Conservation (phyloP, 2,113 vertebrate species). For the Ceyx melanurus region DNA sequence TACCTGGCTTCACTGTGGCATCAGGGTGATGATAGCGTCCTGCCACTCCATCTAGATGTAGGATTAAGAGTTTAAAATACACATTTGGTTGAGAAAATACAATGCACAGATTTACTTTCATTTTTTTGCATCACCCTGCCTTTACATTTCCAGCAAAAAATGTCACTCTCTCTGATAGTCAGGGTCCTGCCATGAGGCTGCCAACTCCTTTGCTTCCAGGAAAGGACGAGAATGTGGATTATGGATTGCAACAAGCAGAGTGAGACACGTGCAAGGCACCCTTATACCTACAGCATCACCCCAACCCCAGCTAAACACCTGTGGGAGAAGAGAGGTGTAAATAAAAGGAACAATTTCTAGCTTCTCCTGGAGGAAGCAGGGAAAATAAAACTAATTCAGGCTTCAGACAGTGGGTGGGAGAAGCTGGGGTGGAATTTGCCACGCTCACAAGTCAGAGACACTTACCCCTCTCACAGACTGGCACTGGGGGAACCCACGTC, state of each 20-base stretch:
- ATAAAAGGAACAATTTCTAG: background rate
- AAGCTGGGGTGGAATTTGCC: background rate
- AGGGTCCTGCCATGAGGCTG: background rate
- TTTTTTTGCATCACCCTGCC: background rate
- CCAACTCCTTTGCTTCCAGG: background rate
- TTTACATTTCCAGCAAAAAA: background rate
- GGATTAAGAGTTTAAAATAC: background rate
- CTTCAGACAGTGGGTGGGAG: background rate
- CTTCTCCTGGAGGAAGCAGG: background rate
- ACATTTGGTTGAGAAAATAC: background rate
- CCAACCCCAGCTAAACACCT: background rate
- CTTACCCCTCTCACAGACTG: conserved; percentile 69
- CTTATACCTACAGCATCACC: background rate
- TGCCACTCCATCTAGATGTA: conserved; percentile 25
- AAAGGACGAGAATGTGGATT: background rate
- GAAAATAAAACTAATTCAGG: background rate
- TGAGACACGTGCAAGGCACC: background rate
- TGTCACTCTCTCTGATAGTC: background rate
- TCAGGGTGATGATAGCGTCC: background rate
- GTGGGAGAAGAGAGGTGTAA: background rate
- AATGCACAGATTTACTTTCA: background rate
- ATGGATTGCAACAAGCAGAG: background rate
- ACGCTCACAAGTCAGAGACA: rapidly evolving
- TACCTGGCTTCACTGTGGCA: background rate
- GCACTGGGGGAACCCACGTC: conserved; percentile 56